Percentiles rank a stretch among this genome's conserved stretches.
Evolutionary conservation across 2,888 invertebrate genomes (phyloP).

Genomic region (Drosophila quinaria): DNA sequence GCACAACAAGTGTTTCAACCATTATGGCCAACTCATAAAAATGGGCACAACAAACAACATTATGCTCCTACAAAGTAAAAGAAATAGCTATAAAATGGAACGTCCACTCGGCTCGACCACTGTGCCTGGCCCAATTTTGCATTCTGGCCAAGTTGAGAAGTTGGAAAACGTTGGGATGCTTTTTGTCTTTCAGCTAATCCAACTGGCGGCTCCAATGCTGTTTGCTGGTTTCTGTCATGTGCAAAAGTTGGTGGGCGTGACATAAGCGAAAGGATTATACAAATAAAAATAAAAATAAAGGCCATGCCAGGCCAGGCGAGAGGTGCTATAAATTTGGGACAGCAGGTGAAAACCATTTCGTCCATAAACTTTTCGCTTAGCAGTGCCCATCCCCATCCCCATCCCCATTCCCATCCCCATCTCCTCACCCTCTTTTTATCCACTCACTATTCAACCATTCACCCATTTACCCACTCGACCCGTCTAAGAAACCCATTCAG

Average conservation of each 20-base stretch:
- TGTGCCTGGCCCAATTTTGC: conserved; percentile 57
- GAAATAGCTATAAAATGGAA: conserved; percentile 49
- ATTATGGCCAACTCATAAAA: conserved; percentile 71
- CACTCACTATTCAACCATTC: background rate
- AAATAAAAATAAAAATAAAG: conserved; percentile 71
- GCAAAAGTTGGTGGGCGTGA: conserved; percentile 61
- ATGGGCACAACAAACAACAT: conserved; percentile 70
- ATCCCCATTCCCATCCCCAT: no score
- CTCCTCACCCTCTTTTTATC: background rate
- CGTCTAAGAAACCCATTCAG: conserved; percentile 37
- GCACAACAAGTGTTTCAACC: conserved; percentile 73
- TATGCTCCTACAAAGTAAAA: conserved; percentile 66
- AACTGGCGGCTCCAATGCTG: conserved; percentile 73
- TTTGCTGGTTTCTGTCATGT: conserved; percentile 78
- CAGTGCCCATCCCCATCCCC: conserved; percentile 40
- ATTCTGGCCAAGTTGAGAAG: conserved; percentile 34
- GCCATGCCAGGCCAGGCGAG: conserved; percentile 24
- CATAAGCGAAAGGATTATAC: conserved; percentile 79
- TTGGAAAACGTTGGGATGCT: conserved; percentile 53
- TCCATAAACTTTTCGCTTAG: conserved; percentile 81
- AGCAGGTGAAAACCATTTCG: conserved; percentile 81
- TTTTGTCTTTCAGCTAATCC: conserved; percentile 78
- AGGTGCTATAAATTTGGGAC: conserved; percentile 80
- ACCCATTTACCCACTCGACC: conserved; percentile 11
- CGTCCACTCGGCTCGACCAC: conserved; percentile 43